Evolutionary conservation across 2,797 vertebrate genomes (phyloP).

Genomic region (Novumbra hubbsi): DNA sequence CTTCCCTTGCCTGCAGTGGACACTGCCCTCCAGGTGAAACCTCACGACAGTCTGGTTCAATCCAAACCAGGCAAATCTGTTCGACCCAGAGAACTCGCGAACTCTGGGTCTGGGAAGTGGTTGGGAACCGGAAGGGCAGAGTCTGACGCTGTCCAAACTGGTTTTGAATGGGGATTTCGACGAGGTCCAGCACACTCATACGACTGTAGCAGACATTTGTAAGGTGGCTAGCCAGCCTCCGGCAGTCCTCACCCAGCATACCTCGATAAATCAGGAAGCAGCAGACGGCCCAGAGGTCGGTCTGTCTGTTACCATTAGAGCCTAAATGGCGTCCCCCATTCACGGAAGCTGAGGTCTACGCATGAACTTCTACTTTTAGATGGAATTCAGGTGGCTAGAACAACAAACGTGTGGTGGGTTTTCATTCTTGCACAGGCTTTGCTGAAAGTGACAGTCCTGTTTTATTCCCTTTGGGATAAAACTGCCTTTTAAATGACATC

Average conservation of each 20-base stretch:
- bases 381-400: too few relatives aligned
- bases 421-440: background rate
- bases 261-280: background rate
- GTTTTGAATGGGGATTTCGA: slow-evolving; percentile 12
- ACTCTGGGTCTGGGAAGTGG: background rate
- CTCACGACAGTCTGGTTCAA: slow-evolving; percentile 21
- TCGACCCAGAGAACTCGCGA: too few relatives aligned
- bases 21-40: slow-evolving; percentile 8
- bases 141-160: slow-evolving; percentile 1
- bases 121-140: background rate
- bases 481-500: background rate
- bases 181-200: background rate
- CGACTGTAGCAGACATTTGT: background rate
- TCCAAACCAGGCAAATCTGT: slow-evolving; percentile 39
- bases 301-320: background rate
- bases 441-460: background rate
- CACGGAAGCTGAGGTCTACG: too few relatives aligned
- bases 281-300: background rate
- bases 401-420: background rate
- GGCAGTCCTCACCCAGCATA: background rate
- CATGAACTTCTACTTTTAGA: too few relatives aligned
- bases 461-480: background rate
- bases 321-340: too few relatives aligned
- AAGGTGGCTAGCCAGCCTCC: background rate
- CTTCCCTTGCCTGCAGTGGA: slow-evolving; percentile 48